Conservation (phyloP, 35 echinoderm and acorn worm genomes). For the Ptychodera flava region DNA sequence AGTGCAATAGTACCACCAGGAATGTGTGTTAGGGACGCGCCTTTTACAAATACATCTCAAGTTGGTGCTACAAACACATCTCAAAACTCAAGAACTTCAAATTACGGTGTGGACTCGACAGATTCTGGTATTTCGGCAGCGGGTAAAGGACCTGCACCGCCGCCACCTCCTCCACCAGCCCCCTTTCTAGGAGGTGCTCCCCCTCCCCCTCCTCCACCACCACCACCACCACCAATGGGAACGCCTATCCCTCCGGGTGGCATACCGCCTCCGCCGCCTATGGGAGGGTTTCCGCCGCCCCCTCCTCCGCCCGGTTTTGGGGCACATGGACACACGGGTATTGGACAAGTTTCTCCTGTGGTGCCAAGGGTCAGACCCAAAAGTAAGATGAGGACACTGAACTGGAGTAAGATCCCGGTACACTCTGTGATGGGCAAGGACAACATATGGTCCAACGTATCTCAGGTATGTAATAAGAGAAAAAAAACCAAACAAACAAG, state of each 20-base stretch:
- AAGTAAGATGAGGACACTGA: slow-evolving; percentile 84
- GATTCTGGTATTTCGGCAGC: background rate
- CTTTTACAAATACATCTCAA: background rate
- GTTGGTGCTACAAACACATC: slow-evolving; percentile 7
- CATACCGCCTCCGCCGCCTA: background rate
- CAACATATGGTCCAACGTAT: slow-evolving; percentile 91
- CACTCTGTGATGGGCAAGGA: slow-evolving; percentile 73
- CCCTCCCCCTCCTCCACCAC: slow-evolving; percentile 52
- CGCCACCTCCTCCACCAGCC: slow-evolving; percentile 55
- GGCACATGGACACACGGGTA: background rate
- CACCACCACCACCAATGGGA: slow-evolving; percentile 38
- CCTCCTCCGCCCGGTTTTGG: slow-evolving; percentile 46
- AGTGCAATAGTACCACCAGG: background rate
- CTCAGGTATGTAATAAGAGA: slow-evolving; percentile 60
- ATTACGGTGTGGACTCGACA: background rate
- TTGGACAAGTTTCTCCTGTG: slow-evolving; percentile 29
- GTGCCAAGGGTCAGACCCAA: slow-evolving; percentile 88
- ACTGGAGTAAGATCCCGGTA: slow-evolving; percentile 90
- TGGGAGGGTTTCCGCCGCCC: slow-evolving; percentile 28
- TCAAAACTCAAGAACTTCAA: background rate
- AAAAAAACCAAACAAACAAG: too few relatives aligned
- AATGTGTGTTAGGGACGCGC: background rate
- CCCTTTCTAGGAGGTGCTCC: slow-evolving; percentile 12
- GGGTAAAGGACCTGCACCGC: background rate
- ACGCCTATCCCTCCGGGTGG: background rate